Evolutionary conservation across 1,140 invertebrate genomes (phyloP).

Genomic region (Drosophila willistoni): DNA sequence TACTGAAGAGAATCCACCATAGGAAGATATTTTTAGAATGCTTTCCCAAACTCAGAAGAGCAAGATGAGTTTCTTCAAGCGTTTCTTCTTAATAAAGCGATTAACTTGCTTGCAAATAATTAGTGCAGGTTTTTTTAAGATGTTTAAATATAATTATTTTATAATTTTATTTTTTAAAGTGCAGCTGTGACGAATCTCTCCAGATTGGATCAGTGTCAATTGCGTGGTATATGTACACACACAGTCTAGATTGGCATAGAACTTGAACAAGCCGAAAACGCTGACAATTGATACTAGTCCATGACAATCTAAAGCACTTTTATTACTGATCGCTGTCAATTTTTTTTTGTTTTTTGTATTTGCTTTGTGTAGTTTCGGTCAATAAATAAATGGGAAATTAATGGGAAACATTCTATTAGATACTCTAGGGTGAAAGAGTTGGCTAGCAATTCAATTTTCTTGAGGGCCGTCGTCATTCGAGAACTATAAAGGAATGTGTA

Average conservation of each 20-base stretch:
- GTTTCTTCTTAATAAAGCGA: conserved; percentile 31
- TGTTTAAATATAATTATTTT: background rate
- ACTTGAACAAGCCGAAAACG: conserved; percentile 2
- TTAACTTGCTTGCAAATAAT: conserved; percentile 6
- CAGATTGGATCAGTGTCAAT: conserved; percentile 19
- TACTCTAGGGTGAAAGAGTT: conserved; percentile 12
- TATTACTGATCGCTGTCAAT: background rate
- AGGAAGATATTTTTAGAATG: conserved; percentile 36
- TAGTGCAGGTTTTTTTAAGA: conserved; percentile 8
- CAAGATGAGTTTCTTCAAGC: conserved; percentile 29
- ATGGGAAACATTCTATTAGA: conserved; percentile 63
- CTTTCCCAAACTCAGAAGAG: background rate
- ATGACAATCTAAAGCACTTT: conserved; percentile 13
- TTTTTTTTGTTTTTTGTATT: background rate
- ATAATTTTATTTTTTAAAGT: conserved; percentile 2
- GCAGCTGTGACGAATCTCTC: background rate
- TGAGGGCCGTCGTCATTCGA: conserved; percentile 40
- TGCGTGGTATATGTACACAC: background rate
- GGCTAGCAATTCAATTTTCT: conserved; percentile 18
- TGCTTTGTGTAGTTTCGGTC: conserved; percentile 7
- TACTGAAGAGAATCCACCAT: conserved; percentile 1
- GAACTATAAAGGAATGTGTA: conserved; percentile 55
- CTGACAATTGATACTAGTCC: conserved; percentile 13
- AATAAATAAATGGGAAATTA: conserved; percentile 19
- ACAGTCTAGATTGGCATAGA: conserved; percentile 1